Evolutionary conservation across 2,797 vertebrate genomes (phyloP).

Genomic region (Hirundo rustica): DNA sequence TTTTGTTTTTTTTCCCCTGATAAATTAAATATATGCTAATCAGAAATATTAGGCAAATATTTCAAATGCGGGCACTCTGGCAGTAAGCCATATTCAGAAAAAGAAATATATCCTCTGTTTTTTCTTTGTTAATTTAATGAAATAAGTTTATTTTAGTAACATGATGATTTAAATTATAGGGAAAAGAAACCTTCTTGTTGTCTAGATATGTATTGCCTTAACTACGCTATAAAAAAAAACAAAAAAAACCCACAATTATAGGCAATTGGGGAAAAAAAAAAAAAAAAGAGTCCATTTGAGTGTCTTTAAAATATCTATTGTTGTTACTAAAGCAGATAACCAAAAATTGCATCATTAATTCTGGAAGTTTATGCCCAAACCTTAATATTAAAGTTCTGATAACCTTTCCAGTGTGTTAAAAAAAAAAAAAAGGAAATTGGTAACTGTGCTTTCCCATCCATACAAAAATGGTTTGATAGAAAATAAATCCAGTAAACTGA

Average conservation of each 20-base stretch:
- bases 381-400: not conserved
- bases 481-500: not conserved
- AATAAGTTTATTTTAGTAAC: not conserved
- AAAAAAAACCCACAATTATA: not conserved
- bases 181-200: not conserved
- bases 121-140: not conserved
- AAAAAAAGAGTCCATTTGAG: not conserved
- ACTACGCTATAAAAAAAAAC: not conserved
- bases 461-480: not conserved
- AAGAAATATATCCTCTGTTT: not conserved
- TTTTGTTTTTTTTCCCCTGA: not conserved
- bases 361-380: not conserved
- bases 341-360: not conserved
- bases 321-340: not conserved
- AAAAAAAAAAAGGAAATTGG: not conserved
- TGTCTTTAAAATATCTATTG: not conserved
- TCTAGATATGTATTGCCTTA: not conserved
- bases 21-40: not conserved
- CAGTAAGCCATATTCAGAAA: not conserved
- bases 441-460: not conserved
- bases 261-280: not conserved
- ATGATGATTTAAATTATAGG: not conserved
- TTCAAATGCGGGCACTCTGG: not conserved
- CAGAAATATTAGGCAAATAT: not conserved
- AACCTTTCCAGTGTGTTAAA: not conserved